These are phyloP conservation scores for Tricholaema leucomelas DNA, from an alignment of 2,113 vertebrate species.

Conservation along the genomic window DNA sequence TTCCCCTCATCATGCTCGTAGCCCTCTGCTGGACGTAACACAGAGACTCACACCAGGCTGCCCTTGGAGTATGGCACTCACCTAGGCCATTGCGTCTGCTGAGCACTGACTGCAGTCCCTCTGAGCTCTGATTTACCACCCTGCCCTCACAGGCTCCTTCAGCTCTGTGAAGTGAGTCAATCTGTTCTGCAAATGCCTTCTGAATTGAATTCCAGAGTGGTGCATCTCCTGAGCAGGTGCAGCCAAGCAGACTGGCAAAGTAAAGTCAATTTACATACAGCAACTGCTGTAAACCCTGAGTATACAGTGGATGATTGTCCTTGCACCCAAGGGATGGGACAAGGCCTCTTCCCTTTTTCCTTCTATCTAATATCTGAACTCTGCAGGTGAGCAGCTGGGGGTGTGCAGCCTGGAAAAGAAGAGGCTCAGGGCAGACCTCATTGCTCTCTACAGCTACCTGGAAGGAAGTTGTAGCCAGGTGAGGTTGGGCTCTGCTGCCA, in stretches of 20 bases:
- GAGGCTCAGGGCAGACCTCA: no score
- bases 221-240: background rate
- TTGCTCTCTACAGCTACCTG: no score
- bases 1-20: no score
- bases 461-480: no score
- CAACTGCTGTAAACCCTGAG: background rate
- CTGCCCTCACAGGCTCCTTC: background rate
- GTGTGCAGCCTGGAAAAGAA: no score
- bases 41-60: background rate
- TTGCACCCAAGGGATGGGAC: background rate
- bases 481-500: no score
- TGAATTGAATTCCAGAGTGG: background rate
- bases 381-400: background rate
- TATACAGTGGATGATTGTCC: background rate
- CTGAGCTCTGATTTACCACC: background rate
- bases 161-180: background rate
- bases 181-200: background rate
- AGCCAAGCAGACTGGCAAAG: background rate
- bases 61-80: background rate
- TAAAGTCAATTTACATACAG: background rate
- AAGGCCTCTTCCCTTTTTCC: background rate
- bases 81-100: background rate
- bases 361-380: background rate
- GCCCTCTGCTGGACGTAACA: background rate
- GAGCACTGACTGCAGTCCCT: background rate